Base-by-base conservation (phyloP, 1,140 invertebrate species). In the Reticulitermes speratus region DNA sequence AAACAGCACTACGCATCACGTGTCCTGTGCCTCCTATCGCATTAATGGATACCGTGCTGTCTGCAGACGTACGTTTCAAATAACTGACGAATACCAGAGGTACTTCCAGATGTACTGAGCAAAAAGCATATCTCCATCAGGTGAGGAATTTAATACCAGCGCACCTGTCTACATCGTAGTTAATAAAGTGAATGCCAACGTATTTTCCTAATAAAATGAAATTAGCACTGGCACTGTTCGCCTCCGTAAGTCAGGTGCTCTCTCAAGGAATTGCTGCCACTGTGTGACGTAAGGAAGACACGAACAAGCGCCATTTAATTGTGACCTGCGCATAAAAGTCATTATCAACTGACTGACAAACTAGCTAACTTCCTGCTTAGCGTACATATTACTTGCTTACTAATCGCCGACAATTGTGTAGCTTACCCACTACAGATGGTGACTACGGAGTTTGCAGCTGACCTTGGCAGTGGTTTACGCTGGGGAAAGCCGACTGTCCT, bases 61-160 rank as follows among this genome's bases (percentile, higher is more conserved):
- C 16, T 19, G 8, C 16, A n/a, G 19, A 65, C 59, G 59, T 65
- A 1, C 16, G 59, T n/a, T 75, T n/a, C 25, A n/a, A 75, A 75
- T 75, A 30, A 30, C n/a, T 75, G 65, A 75, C n/a, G 65, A 30
- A 75, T 75, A 75, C 65, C 25, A 8, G 65, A 75, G n/a, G 19
- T 30, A 25, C 12, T 75, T 75, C 8, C 65, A 75, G 3, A 30
- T 2, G 65, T 11, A n/a, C 65, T 30, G n/a, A 30, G n/a, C 7
- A 75, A 75, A 75, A 75, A 75, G n/a, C n/a, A 75, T 75, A 30
- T 2, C 9, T 75, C 25, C 65, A 75, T 9, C 14, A n/a, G 25
- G 7, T n/a, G 25, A 75, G 65, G 65, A 75, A 75, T 75, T 75
- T 75, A 75, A 75, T 75, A 75, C 30, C n/a, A n/a, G 65, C 65